Base-by-base conservation (phyloP, 64 coral and sea anemone genomes). In the Montipora sp. region DNA sequence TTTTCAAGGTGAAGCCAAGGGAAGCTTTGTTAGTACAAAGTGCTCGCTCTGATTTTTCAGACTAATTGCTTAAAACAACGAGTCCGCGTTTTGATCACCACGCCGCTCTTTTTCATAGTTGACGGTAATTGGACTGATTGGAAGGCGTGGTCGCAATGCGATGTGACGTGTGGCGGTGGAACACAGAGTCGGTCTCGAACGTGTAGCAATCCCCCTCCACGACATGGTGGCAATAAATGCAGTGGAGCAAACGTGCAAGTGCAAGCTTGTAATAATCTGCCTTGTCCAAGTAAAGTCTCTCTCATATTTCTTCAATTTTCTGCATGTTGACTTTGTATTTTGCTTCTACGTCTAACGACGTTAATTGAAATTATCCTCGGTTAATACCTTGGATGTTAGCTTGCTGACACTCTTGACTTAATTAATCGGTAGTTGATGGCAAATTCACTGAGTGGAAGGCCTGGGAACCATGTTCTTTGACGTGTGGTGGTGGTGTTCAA, bases 371-470 rank as follows among this genome's bases (percentile, higher is more conserved):
- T 65, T 65, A 13, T 65, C 60, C 12, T 7, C 60, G 15, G 27
- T 36, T 1, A 36, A 36, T 36, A 36, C 27, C 27, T 36, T 36
- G 27, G 27, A 36, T 36, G 27, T 36, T 36, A 36, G 27, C 1
- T 36, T 36, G 27, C 11, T 11, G 53, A 57, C 11, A 57, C 53
- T 57, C 53, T 46, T 18, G 36, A 58, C 51, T 81, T 1, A 16
- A 65, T 71, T 71, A 11, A 83, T 66, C 61, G 80, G 16, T 14
- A 92, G 93, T 95, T 80, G 79, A 80, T 36, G 93, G 93, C 12
- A 80, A 58, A 14, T 98, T 90, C 93, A 95, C 77, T 6, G 76
- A 47, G n/a, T 98, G 96, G 96, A 61, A 92, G 49, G 53, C 21
- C 6, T 98, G 96, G 96, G 24, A 87, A 45, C 51, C 77, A 3